Evolutionary conservation across 2,113 vertebrate species (phyloP).

Genomic region (Cricetomys ansorgei): DNA sequence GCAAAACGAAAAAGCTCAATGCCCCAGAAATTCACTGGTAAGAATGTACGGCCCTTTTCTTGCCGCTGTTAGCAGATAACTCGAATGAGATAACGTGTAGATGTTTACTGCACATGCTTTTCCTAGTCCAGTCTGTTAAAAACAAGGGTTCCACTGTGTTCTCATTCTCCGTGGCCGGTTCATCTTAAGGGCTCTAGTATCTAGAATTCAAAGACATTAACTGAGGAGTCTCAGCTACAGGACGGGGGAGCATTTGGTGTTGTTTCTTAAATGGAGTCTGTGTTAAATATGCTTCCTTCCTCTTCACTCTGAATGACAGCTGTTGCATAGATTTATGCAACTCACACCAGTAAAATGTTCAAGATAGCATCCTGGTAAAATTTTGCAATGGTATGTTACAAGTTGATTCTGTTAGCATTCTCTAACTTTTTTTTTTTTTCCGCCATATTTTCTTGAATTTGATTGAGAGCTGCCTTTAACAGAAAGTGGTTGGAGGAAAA

Average conservation of each 20-base stretch:
- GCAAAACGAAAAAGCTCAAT: constrained; percentile 97
- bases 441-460: constrained; percentile 70
- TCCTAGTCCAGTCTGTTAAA: constrained; percentile 41
- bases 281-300: constrained; percentile 73
- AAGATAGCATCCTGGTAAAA: constrained; percentile 68
- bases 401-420: constrained; percentile 50
- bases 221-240: constrained; percentile 24
- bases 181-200: constrained; percentile 7
- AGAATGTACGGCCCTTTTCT: constrained; percentile 84
- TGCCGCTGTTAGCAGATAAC: constrained; percentile 68
- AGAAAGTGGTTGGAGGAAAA: constrained; percentile 52
- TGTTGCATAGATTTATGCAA: constrained; percentile 70
- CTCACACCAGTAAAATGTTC: constrained; percentile 62
- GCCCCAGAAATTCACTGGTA: constrained; percentile 98
- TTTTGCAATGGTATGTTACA: constrained; percentile 71
- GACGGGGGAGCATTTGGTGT: constrained; percentile 52
- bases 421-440: constrained; percentile 53
- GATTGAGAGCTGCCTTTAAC: constrained; percentile 70
- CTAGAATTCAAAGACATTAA: constrained; percentile 43
- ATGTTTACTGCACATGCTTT: constrained; percentile 68
- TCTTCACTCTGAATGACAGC: constrained; percentile 69
- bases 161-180: constrained; percentile 40
- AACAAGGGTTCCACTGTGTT: constrained; percentile 36
- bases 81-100: constrained; percentile 66
- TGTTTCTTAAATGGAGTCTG: constrained; percentile 60